Conservation (phyloP, 2,797 vertebrate genomes). For the Melanotaenia nigrans region DNA sequence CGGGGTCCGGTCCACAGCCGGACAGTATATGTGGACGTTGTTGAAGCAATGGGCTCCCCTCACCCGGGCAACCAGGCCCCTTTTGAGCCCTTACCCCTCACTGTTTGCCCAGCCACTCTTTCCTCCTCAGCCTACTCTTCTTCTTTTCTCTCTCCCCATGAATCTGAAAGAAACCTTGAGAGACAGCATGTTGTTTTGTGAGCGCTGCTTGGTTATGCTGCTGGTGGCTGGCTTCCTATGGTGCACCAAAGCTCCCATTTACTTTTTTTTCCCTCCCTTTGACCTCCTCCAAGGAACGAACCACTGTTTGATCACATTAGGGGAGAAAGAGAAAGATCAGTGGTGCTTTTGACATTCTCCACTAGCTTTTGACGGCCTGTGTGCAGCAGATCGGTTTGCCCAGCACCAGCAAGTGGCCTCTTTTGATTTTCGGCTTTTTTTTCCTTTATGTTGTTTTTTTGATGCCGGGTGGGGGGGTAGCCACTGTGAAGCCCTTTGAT, state of each 20-base stretch:
- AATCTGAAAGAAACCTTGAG: conserved; percentile 66
- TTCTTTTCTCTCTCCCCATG: conserved; percentile 39
- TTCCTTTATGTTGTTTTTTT: conserved; percentile 37
- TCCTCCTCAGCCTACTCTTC: conserved; percentile 59
- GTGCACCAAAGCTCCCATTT: conserved; percentile 71
- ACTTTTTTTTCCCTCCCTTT: conserved; percentile 53
- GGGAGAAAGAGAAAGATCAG: conserved; percentile 72
- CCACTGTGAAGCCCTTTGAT: conserved; percentile 65
- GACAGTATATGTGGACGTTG: conserved; percentile 81
- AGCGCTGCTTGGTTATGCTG: conserved; percentile 69
- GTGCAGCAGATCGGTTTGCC: conserved; percentile 70
- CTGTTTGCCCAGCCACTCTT: conserved; percentile 77
- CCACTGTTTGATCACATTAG: conserved; percentile 80
- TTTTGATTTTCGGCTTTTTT: conserved; percentile 57
- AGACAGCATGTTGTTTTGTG: conserved; percentile 71
- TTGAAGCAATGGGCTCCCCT: conserved; percentile 70
- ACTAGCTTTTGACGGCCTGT: conserved; percentile 74
- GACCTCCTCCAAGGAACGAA: conserved; percentile 60
- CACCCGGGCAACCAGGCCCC: conserved; percentile 81
- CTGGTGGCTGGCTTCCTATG: conserved; percentile 75
- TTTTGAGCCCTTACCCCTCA: conserved; percentile 77
- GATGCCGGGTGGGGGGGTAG: conserved; percentile 11
- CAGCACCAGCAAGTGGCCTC: conserved; percentile 60
- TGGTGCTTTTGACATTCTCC: conserved; percentile 67
- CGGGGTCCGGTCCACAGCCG: conserved; percentile 62